phyloP scores from a whole-genome alignment of 2,113 vertebrate species.

The Trichomycterus rosablanca region DNA sequence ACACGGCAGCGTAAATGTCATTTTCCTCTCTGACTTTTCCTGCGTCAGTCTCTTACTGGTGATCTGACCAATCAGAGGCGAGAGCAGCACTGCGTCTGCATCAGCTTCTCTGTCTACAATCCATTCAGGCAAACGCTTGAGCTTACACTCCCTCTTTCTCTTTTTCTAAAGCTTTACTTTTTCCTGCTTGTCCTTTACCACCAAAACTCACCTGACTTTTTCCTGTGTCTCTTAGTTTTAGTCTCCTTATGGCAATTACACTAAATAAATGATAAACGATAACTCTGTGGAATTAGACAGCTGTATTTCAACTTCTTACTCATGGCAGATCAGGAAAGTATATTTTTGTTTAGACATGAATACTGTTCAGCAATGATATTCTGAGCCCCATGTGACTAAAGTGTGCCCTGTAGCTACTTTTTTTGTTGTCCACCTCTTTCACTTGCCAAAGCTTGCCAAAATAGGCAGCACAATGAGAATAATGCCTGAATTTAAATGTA shows the following conservation, averaged over 20 bases:
- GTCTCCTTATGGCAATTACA: not conserved
- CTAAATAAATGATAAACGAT: no score
- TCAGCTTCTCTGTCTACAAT: slow-evolving; percentile 45
- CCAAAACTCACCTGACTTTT: slow-evolving; percentile 2
- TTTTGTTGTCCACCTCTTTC: no score
- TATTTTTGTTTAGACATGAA: no score
- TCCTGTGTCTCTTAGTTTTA: not conserved
- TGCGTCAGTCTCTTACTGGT: slow-evolving; percentile 39
- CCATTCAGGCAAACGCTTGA: slow-evolving; percentile 40
- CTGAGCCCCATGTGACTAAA: no score
- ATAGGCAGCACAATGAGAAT: no score
- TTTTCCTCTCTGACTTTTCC: slow-evolving; percentile 47
- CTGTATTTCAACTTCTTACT: no score
- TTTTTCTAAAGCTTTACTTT: slow-evolving; percentile 49
- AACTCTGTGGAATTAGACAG: no score
- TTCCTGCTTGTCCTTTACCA: slow-evolving; percentile 18
- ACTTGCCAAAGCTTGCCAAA: no score
- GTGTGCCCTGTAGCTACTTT: no score
- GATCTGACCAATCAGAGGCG: slow-evolving; percentile 45
- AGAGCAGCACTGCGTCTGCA: slow-evolving; percentile 42
- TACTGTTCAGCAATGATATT: no score
- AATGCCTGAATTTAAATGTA: no score
- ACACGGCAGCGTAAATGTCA: slow-evolving; percentile 50
- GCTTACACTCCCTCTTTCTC: slow-evolving; percentile 41
- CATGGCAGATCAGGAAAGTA: no score